Percentiles rank a stretch among this genome's conserved stretches.
phyloP scores from a whole-genome alignment of 2,888 invertebrate species.

The Phyllotreta cruciferae region DNA sequence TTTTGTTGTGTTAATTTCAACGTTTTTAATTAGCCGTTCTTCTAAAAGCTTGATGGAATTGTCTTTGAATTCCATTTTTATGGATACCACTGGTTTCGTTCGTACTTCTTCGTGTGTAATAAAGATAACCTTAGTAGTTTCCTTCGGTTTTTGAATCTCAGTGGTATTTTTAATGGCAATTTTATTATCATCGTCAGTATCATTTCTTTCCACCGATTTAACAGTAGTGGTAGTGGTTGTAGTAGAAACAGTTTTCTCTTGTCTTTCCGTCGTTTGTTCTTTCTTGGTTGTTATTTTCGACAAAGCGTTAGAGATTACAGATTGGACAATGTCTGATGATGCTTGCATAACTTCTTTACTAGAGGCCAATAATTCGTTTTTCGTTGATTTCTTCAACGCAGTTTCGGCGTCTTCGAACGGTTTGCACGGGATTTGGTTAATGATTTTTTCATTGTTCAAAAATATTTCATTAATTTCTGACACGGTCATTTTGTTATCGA shows the following conservation, averaged over 20 bases:
- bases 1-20: constrained; percentile 11
- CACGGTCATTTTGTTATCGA: neutral
- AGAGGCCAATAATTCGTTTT: neutral
- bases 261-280: constrained; percentile 3
- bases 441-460: constrained; percentile 22
- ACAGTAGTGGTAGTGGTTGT: neutral
- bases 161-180: constrained; percentile 19
- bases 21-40: neutral
- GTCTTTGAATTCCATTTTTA: constrained; percentile 68
- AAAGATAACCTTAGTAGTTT: constrained; percentile 65
- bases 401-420: neutral
- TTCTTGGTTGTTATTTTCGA: constrained; percentile 23
- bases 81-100: constrained; percentile 69
- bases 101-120: constrained; percentile 78
- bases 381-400: neutral
- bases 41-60: constrained; percentile 41
- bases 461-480: constrained; percentile 19
- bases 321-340: constrained; percentile 22
- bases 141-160: constrained; percentile 39
- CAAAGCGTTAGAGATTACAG: constrained; percentile 32
- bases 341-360: constrained; percentile 22
- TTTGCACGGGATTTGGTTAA: neutral
- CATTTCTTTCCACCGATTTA: neutral
- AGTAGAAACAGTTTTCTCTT: neutral
- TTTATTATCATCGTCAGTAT: neutral